Percentiles rank a stretch among this genome's conserved stretches.
Evolutionary conservation across 2,888 invertebrate species (phyloP).

Genomic region (Pterobdella sp.): DNA sequence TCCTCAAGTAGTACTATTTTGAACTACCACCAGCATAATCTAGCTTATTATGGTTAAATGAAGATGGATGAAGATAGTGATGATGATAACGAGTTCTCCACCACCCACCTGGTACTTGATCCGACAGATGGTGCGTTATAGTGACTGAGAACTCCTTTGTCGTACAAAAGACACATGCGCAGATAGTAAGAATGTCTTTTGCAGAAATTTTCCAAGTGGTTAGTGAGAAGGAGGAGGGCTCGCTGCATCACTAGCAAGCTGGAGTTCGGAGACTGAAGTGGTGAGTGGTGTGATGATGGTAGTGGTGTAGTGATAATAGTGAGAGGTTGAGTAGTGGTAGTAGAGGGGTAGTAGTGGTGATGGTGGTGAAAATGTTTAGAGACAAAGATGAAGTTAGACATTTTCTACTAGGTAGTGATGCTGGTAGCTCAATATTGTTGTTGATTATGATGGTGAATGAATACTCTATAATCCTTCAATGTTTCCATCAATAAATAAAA

Average conservation of each 20-base stretch:
- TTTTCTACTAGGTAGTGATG: too few species aligned
- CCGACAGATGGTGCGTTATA: background rate
- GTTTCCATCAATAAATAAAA: background rate
- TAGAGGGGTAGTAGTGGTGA: background rate
- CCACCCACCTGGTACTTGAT: background rate
- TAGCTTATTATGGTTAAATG: too few species aligned
- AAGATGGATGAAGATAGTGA: too few species aligned
- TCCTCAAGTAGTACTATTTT: too few species aligned
- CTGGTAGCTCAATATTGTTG: too few species aligned
- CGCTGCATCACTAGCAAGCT: slow-evolving; percentile 81
- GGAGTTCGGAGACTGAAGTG: slow-evolving; percentile 61
- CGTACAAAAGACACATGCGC: slow-evolving; percentile 78
- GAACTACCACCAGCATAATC: background rate
- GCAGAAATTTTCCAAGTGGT: slow-evolving; percentile 84
- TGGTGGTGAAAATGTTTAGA: background rate
- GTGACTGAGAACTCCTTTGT: slow-evolving; percentile 43
- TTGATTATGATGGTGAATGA: background rate
- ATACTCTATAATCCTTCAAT: background rate
- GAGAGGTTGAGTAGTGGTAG: background rate
- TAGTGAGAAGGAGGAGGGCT: slow-evolving; percentile 75
- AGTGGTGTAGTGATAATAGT: background rate
- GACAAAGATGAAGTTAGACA: too few species aligned
- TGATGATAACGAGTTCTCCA: too few species aligned
- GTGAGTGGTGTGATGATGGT: background rate
- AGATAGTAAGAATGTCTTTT: slow-evolving; percentile 49